A percentile compares a stretch with the other conserved stretches of the same genome.
Evolutionary conservation across 2,888 invertebrate genomes (phyloP).

Genomic region (Agrochola macilenta): DNA sequence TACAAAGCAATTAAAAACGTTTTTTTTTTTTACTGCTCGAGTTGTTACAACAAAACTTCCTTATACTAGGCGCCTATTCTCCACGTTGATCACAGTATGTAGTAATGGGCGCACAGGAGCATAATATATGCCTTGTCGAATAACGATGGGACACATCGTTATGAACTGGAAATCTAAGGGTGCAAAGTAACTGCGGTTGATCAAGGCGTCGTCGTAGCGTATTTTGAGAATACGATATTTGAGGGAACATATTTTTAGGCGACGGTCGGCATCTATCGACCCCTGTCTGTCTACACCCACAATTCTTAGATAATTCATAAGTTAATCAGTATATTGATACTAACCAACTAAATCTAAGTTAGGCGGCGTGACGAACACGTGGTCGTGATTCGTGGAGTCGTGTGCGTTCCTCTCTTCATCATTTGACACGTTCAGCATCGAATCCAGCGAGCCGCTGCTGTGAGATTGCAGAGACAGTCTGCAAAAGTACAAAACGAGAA

Average conservation of each 20-base stretch:
- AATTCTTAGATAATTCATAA: neutral
- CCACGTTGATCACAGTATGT: neutral
- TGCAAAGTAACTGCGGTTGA: neutral
- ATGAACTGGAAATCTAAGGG: conserved; percentile 4
- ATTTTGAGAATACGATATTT: neutral
- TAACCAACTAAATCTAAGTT: conserved; percentile 82
- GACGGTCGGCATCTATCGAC: neutral
- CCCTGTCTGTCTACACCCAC: too few species aligned
- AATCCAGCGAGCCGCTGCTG: conserved; percentile 96
- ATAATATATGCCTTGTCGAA: neutral
- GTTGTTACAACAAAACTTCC: neutral
- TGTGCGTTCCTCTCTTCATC: conserved; percentile 92
- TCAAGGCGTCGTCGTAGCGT: neutral
- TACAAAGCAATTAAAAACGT: neutral
- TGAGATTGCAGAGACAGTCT: conserved; percentile 94
- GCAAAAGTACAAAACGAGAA: conserved; percentile 62
- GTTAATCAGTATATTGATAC: conserved; percentile 3
- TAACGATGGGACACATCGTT: neutral
- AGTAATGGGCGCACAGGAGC: neutral
- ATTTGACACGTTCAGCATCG: conserved; percentile 96
- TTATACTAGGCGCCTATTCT: too few species aligned
- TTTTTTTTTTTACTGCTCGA: neutral
- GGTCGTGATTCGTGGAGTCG: conserved; percentile 85
- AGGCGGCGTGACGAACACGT: conserved; percentile 81
- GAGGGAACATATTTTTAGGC: neutral